These are phyloP conservation scores for Artibeus jamaicensis DNA, from an alignment of 2,797 vertebrate genomes.

Conservation along the genomic window DNA sequence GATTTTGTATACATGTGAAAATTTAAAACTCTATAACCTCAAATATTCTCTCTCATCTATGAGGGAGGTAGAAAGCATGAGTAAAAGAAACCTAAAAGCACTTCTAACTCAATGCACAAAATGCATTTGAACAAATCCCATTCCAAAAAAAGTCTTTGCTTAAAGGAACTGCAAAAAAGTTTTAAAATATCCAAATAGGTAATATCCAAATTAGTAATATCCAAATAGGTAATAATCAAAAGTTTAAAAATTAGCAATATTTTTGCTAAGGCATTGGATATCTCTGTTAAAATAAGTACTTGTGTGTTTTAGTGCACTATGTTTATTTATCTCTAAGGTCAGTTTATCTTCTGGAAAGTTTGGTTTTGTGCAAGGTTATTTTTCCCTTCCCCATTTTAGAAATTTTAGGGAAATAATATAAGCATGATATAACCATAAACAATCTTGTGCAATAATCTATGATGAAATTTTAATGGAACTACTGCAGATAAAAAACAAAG, in stretches of 20 bases:
- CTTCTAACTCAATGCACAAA: slow-evolving; percentile 10
- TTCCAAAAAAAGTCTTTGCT: slow-evolving; percentile 49
- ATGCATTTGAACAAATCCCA: slow-evolving; percentile 25
- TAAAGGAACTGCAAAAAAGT: slow-evolving; percentile 19
- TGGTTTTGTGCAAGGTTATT: neutral
- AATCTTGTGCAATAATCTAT: slow-evolving; percentile 54
- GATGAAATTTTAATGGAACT: slow-evolving; percentile 62
- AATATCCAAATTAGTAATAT: too few species aligned
- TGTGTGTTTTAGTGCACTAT: slow-evolving; percentile 22
- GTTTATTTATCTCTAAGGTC: slow-evolving; percentile 33
- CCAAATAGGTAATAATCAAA: slow-evolving; percentile 4
- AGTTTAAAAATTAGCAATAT: neutral
- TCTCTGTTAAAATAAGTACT: slow-evolving; percentile 17
- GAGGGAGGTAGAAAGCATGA: neutral
- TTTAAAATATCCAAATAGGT: neutral
- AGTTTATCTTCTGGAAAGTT: slow-evolving; percentile 38
- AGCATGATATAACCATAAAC: slow-evolving; percentile 41
- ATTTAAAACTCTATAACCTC: slow-evolving; percentile 42
- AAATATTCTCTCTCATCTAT: slow-evolving; percentile 27
- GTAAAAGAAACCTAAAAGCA: slow-evolving; percentile 4
- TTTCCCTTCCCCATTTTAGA: slow-evolving; percentile 42
- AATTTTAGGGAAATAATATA: slow-evolving; percentile 43
- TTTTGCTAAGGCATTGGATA: neutral
- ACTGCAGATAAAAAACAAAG: slow-evolving; percentile 71
- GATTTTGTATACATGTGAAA: slow-evolving; percentile 13